Percentiles rank a stretch among this genome's conserved stretches.
These are phyloP conservation scores for Bos indicus DNA, from an alignment of 2,113 vertebrate genomes.

Conservation along the genomic window DNA sequence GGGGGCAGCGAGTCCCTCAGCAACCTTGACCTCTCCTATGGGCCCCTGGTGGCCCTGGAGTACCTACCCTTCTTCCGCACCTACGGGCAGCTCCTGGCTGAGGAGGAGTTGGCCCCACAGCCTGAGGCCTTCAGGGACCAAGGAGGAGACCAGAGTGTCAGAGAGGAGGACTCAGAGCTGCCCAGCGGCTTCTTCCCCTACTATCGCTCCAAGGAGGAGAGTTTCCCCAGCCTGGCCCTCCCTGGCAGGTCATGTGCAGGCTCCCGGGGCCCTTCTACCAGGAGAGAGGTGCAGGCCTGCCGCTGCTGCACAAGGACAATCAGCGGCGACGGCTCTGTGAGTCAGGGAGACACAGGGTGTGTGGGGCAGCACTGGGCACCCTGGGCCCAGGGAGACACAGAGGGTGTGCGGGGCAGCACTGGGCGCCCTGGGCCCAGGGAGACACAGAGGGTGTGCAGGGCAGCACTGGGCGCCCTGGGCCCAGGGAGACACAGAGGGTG, in stretches of 20 bases:
- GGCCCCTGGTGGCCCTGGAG: background rate
- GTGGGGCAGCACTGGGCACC: too few relatives aligned
- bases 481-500: background rate
- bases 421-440: too few relatives aligned
- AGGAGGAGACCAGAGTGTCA: background rate
- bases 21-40: background rate
- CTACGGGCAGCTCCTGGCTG: background rate
- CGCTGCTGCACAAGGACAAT: background rate
- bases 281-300: background rate
- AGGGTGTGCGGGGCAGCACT: too few relatives aligned
- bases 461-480: too few relatives aligned
- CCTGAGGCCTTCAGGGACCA: background rate
- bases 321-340: background rate
- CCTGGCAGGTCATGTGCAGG: accelerated
- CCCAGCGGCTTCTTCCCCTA: conserved; percentile 53
- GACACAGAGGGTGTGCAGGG: too few relatives aligned
- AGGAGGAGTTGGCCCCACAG: background rate
- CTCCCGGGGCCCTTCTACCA: background rate
- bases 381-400: too few relatives aligned
- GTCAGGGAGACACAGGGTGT: background rate
- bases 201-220: conserved; percentile 57
- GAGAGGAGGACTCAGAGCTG: background rate
- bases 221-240: background rate
- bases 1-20: background rate
- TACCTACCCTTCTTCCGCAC: conserved; percentile 70